Conservation (phyloP, 2,888 invertebrate species). For the Drosophila anomalata region DNA sequence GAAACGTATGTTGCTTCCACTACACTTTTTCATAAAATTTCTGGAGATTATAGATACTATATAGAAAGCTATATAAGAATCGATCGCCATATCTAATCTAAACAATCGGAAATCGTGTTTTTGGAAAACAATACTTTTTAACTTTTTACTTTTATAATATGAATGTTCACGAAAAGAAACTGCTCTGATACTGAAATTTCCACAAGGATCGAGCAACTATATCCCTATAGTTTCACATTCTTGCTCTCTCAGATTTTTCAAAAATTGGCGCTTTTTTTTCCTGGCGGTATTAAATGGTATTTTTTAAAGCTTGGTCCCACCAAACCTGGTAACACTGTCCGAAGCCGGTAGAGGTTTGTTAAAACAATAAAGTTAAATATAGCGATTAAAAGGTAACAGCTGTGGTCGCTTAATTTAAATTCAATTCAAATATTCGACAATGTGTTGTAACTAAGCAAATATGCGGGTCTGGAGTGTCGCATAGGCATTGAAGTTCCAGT, state of each 20-base stretch:
- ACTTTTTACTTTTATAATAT: too few relatives aligned
- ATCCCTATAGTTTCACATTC: too few relatives aligned
- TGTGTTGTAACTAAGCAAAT: slow-evolving; percentile 10
- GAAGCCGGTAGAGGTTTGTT: slow-evolving; percentile 26
- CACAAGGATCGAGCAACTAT: too few relatives aligned
- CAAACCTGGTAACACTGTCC: slow-evolving; percentile 12
- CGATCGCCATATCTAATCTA: too few relatives aligned
- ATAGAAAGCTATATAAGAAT: too few relatives aligned
- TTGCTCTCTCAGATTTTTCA: background rate
- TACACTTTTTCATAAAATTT: too few relatives aligned
- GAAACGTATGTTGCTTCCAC: too few relatives aligned
- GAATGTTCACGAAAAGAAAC: too few relatives aligned
- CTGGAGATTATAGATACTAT: too few relatives aligned
- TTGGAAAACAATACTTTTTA: too few relatives aligned
- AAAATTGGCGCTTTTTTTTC: background rate
- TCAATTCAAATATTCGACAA: background rate
- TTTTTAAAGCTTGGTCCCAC: background rate
- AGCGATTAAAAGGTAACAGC: slow-evolving; percentile 24
- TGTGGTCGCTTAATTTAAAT: background rate
- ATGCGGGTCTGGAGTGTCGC: background rate
- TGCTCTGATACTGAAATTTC: too few relatives aligned
- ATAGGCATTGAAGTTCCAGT: slow-evolving; percentile 2
- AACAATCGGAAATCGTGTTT: too few relatives aligned
- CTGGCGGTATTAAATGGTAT: background rate
- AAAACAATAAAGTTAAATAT: slow-evolving; percentile 27